These are phyloP conservation scores for Orthosia gothica DNA, from an alignment of 2,888 invertebrate genomes.

Conservation along the genomic window DNA sequence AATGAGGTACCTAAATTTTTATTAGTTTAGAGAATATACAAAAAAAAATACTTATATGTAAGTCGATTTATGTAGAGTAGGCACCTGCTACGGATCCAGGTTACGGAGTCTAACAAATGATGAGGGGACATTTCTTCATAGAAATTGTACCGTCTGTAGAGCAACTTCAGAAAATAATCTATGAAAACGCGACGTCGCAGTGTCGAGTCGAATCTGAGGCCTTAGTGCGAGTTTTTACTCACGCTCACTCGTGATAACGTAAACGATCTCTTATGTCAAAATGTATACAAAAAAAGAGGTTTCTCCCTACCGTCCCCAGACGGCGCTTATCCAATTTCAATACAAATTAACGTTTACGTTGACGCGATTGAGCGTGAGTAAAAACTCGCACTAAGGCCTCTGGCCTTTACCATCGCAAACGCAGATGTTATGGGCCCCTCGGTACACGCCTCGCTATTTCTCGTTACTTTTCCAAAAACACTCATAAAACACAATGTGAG, in stretches of 20 bases:
- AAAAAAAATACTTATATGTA: not conserved
- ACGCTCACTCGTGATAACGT: too few relatives aligned
- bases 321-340: too few relatives aligned
- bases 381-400: too few relatives aligned
- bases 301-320: too few relatives aligned
- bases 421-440: not conserved
- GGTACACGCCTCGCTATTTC: constrained; percentile 1
- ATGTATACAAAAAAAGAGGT: too few relatives aligned
- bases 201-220: not conserved
- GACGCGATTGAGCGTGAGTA: too few relatives aligned
- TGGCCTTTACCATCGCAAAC: not conserved
- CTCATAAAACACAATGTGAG: not conserved
- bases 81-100: not conserved
- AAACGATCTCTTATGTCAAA: too few relatives aligned
- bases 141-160: not conserved
- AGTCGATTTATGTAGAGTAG: not conserved
- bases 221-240: too few relatives aligned
- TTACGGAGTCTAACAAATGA: not conserved
- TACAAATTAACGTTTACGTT: too few relatives aligned
- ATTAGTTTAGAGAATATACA: not conserved
- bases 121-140: not conserved
- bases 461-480: constrained; percentile 41
- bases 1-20: not conserved
- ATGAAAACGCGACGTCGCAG: not conserved
- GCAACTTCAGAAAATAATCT: not conserved